Evolutionary conservation across 2,888 invertebrate genomes (phyloP), one percentile per base, ranked within the genome.

Genomic region (Pseudoips prasinana): DNA sequence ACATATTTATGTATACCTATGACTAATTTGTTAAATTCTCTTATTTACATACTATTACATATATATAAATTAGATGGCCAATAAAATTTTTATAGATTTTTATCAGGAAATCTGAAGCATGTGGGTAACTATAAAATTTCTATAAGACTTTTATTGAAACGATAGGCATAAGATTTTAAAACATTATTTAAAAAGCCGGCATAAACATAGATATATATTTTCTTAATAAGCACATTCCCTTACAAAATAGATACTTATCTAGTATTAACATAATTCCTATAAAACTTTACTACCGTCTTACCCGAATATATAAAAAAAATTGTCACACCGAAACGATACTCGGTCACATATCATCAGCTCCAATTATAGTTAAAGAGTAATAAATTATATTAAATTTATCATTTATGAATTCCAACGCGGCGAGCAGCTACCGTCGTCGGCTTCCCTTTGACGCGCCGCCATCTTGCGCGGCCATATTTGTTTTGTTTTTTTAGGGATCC

Each of bases 361-460:
- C 57, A 52, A 66, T 64, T 66, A 65, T 48, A 52, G 68, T 56
- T 66, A 60, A 47, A 60, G 55, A 58, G 63, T 72, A 75, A 76
- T 86, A 84, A 85, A 85, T 83, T 78, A 82, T 81, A 84, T 82
- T 81, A 79, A 83, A 85, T 83, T 86, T 87, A 87, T 87, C 86
- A 86, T 87, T 86, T 85, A 83, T 83, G 80, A 83, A 82, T 82
- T 76, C 84, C 77, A 68, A 67, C 64, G 67, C 64, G 60, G 71
- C 63, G 58, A 60, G 70, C 73, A 66, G 87, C 87, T 87, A 86
- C 86, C 77, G 80, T 64, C 82, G 84, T 64, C 82, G 84, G 84
- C 64, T 59, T 63, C 58, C 62, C 84, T 86, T 88, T 86, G 83
- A 69, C 64, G 68, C 57, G 63, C 72, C 69, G 80, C 84, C 86